Percentiles rank a stretch among this genome's conserved stretches.
phyloP scores from a whole-genome alignment of 2,888 invertebrate species.

The Hylaea fasciaria region DNA sequence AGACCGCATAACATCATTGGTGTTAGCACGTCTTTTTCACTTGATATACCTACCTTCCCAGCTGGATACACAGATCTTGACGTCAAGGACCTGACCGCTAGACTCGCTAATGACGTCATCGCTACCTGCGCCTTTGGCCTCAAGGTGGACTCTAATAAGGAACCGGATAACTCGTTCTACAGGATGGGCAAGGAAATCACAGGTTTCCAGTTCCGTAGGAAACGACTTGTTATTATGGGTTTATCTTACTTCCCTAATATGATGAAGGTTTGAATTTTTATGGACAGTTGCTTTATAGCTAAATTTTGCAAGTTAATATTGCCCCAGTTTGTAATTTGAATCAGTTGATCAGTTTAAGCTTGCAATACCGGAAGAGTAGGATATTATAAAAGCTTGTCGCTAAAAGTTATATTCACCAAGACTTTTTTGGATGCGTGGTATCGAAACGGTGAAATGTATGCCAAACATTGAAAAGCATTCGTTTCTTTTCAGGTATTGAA shows the following conservation, averaged over 20 bases:
- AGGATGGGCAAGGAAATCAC: constrained; percentile 76
- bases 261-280: constrained; percentile 42
- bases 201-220: constrained; percentile 47
- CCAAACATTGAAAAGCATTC: no score
- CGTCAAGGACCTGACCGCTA: constrained; percentile 72
- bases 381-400: no score
- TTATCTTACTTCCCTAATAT: constrained; percentile 46
- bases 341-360: no score
- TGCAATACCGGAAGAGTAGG: no score
- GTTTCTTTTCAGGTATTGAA: constrained; percentile 48
- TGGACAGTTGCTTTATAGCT: neutral
- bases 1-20: no score
- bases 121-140: constrained; percentile 81
- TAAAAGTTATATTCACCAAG: no score
- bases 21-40: neutral
- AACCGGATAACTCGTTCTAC: constrained; percentile 83
- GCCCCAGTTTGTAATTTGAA: no score
- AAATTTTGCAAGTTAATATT: neutral
- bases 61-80: constrained; percentile 61
- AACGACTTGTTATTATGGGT: constrained; percentile 48
- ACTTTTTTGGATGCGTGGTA: no score
- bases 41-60: constrained; percentile 27
- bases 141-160: constrained; percentile 81
- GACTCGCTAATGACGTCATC: constrained; percentile 81
- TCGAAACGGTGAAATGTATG: no score